A percentile compares a stretch with the other conserved stretches of the same genome.
These are phyloP conservation scores for Torymus auratus DNA, from an alignment of 2,888 invertebrate genomes.

Conservation along the genomic window DNA sequence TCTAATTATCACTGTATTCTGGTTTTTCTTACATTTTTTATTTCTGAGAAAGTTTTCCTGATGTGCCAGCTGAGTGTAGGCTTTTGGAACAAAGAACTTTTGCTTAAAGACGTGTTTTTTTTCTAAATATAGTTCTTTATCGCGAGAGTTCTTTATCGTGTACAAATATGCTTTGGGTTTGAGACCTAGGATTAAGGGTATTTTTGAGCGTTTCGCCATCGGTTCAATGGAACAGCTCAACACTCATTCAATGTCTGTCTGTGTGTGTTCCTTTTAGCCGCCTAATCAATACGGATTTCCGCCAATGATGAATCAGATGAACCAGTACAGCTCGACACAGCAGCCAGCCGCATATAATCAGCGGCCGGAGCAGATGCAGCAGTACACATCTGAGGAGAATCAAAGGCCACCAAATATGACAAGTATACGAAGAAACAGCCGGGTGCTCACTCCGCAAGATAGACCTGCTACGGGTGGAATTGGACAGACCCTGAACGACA, in stretches of 20 bases:
- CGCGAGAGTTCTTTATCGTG: constrained; percentile 19
- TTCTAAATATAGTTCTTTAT: constrained; percentile 31
- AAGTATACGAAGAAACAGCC: constrained; percentile 75
- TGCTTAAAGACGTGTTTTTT: constrained; percentile 25
- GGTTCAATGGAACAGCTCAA: too few relatives aligned
- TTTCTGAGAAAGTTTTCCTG: constrained; percentile 21
- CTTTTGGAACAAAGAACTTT: constrained; percentile 29
- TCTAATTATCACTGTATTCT: constrained; percentile 14
- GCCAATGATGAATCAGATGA: constrained; percentile 64
- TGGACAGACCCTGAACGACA: constrained; percentile 74
- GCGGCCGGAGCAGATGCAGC: constrained; percentile 66
- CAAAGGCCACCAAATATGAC: constrained; percentile 69
- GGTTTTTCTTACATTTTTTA: constrained; percentile 17
- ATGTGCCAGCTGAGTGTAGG: constrained; percentile 13
- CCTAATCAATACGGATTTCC: constrained; percentile 70
- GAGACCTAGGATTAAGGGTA: constrained; percentile 30
- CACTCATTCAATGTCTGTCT: not conserved
- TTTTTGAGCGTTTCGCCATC: not conserved
- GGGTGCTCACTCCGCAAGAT: constrained; percentile 72
- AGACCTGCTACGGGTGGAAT: constrained; percentile 67
- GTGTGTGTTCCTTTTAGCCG: constrained; percentile 61
- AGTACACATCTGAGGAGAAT: constrained; percentile 69
- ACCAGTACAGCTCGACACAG: constrained; percentile 69
- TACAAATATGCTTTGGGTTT: constrained; percentile 48
- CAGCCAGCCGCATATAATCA: constrained; percentile 64